Evolutionary conservation across 2,888 invertebrate genomes (phyloP), one percentile per base, ranked within the genome.

Genomic region (Folsomia candida): DNA sequence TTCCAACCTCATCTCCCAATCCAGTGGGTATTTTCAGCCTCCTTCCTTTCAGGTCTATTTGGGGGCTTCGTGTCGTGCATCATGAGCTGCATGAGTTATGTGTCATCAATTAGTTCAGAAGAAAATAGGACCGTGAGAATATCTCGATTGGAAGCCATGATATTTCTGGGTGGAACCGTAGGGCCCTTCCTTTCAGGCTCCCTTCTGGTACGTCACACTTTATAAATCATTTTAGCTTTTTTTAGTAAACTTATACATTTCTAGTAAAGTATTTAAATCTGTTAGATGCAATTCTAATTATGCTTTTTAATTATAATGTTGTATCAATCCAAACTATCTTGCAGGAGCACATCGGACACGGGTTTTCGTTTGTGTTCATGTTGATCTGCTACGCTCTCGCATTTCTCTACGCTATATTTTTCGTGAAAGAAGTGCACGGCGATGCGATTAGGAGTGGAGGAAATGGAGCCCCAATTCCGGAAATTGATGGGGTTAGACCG

Each of bases 121-220:
- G 78, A 81, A 20, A 79, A 80, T 11, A 81, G 84, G 72, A 84
- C 84, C 0, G 77, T 81, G 18, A 76, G 84, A 65, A 82, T 86
- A n/a, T 83, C 83, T 0, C 79, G 85, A 22, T 75, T 84, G 54
- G 85, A 85, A 79, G 81, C 84, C 1, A 84, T 85, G 83, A 81
- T 82, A 11, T 84, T 83, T 73, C 60, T 84, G 18, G 83, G 85
- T 2, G 83, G 82, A 4, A 79, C 79, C 20, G 65, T 84, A 3
- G 85, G 85, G 0, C 83, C 83, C 2, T 82, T 83, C 61, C 68
- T 82, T 18, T 82, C 83, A 4, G 85, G 84, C 0, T 77, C 81
- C 1, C 79, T 85, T 72, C 77, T 84, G 3, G 80, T n/a, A n/a
- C n/a, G n/a, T n/a, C n/a, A n/a, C n/a, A n/a, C n/a, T n/a, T n/a